A percentile compares a stretch with the other conserved stretches of the same genome.
These are phyloP conservation scores for Menidia beryllina DNA, from an alignment of 2,113 vertebrate genomes.

Conservation along the genomic window DNA sequence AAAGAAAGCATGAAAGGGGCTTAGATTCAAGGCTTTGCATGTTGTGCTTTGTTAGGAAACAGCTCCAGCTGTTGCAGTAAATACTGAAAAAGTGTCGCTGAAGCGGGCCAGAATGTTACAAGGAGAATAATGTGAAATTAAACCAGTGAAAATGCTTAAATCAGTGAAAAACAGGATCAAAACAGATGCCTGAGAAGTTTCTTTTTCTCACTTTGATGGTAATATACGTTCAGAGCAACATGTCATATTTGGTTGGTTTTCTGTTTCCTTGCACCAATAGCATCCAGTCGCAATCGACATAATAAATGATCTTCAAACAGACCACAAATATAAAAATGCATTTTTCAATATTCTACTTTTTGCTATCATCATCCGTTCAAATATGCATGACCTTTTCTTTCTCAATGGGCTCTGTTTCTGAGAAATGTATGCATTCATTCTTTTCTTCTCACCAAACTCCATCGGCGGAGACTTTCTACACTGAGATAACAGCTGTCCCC, in stretches of 20 bases:
- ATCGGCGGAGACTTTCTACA: no score
- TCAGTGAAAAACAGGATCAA: no score
- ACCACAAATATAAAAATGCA: not conserved
- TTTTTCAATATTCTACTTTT: not conserved
- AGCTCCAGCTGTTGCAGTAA: not conserved
- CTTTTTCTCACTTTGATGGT: not conserved
- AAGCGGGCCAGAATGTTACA: no score
- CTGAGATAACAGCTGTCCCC: not conserved
- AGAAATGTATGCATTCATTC: no score
- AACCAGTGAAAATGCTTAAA: no score
- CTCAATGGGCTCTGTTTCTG: no score
- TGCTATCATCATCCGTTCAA: not conserved
- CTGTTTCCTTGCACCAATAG: not conserved
- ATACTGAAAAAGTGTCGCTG: not conserved
- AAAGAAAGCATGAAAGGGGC: not conserved
- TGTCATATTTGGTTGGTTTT: not conserved
- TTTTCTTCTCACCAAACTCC: no score
- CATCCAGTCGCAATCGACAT: not conserved
- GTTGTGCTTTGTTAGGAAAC: not conserved
- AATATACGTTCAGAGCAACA: not conserved
- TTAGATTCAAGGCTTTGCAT: conserved; percentile 7
- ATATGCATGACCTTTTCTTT: no score
- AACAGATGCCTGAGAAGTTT: not conserved
- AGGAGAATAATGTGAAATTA: no score
- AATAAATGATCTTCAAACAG: not conserved